Percentiles rank a stretch among this genome's conserved stretches.
Evolutionary conservation across 2,888 invertebrate species (phyloP).

Genomic region (Eupeodes luniger): DNA sequence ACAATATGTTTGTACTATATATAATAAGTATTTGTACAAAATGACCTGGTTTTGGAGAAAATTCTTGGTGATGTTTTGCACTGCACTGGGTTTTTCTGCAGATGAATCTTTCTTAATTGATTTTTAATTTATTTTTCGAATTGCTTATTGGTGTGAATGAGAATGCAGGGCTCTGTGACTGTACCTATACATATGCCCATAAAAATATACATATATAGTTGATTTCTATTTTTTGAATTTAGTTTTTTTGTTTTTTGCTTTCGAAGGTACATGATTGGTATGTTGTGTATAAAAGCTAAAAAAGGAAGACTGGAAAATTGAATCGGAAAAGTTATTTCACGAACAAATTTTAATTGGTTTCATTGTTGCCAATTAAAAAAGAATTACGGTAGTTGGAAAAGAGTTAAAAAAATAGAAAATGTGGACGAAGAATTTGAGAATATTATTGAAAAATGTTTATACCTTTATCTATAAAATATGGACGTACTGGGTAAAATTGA

Average conservation of each 20-base stretch:
- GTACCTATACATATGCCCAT: not conserved
- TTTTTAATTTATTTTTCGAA: conserved; percentile 66
- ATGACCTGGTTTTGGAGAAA: conserved; percentile 59
- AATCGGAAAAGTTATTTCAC: conserved; percentile 44
- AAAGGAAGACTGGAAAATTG: conserved; percentile 36
- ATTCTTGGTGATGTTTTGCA: conserved; percentile 39
- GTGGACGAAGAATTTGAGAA: not conserved
- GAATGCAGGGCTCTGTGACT: conserved; percentile 7
- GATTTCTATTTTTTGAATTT: conserved; percentile 18
- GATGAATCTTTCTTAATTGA: conserved; percentile 61
- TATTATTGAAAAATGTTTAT: too few relatives aligned
- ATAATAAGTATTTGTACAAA: conserved; percentile 11
- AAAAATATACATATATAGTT: not conserved
- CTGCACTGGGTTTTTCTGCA: conserved; percentile 17
- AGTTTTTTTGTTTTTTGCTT: not conserved
- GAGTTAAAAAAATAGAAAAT: not conserved
- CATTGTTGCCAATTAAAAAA: conserved; percentile 51
- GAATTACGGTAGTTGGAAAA: not conserved
- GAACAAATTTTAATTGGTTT: conserved; percentile 56
- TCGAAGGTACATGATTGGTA: not conserved
- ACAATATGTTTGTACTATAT: not conserved
- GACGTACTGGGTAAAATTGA: too few relatives aligned
- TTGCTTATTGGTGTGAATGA: conserved; percentile 48
- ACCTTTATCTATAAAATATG: too few relatives aligned
- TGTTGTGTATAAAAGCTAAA: conserved; percentile 21